phyloP scores from a whole-genome alignment of 2,888 invertebrate species.

The Augiades crinisus region DNA sequence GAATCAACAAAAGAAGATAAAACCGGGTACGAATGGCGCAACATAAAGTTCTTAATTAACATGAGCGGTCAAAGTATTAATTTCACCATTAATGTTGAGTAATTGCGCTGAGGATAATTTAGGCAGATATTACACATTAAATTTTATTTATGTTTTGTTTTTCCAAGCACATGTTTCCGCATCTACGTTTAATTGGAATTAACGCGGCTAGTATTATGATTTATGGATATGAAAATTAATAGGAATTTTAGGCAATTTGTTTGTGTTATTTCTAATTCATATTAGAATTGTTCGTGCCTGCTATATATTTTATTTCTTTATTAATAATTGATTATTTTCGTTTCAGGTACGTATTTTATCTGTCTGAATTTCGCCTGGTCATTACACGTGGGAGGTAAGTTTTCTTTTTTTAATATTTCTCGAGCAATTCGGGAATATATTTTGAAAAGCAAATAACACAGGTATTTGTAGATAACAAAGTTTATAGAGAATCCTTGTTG shows the following conservation, averaged over 20 bases:
- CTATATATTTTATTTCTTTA: conserved; percentile 21
- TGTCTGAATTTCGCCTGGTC: not conserved
- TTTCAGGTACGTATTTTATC: conserved; percentile 59
- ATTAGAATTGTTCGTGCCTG: not conserved
- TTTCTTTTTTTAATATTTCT: too few species aligned
- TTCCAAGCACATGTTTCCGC: conserved; percentile 57
- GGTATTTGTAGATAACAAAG: too few species aligned
- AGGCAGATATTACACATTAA: conserved; percentile 68
- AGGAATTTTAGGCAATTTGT: conserved; percentile 45
- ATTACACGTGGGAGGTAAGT: conserved; percentile 2
- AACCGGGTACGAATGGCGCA: conserved; percentile 23
- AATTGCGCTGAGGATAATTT: conserved; percentile 70
- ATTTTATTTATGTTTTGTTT: conserved; percentile 72
- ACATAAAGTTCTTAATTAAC: conserved; percentile 69
- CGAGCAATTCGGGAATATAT: too few species aligned
- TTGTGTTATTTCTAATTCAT: conserved; percentile 46
- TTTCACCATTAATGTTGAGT: conserved; percentile 78
- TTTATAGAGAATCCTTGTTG: too few species aligned
- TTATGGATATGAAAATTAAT: conserved; percentile 64
- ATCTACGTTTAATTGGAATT: conserved; percentile 63
- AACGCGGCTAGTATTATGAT: conserved; percentile 63
- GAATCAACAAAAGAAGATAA: conserved; percentile 19
- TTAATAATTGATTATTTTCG: conserved; percentile 34
- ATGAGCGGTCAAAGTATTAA: conserved; percentile 77
- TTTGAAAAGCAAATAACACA: too few species aligned